These are phyloP conservation scores for Pogonognathellus flavescens DNA, from an alignment of 1,140 invertebrate species.

Conservation along the genomic window DNA sequence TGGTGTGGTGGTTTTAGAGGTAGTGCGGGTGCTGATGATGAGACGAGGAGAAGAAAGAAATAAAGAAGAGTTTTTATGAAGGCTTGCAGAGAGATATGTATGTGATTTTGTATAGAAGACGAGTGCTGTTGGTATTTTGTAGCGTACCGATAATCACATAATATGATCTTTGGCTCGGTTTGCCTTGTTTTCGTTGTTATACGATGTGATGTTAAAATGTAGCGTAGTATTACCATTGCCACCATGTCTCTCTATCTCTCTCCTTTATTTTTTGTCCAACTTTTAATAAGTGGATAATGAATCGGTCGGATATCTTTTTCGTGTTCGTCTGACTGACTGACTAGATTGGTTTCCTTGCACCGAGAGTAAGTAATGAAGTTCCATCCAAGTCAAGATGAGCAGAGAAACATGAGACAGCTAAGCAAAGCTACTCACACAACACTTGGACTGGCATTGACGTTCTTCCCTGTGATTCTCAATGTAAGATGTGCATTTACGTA, in stretches of 20 bases:
- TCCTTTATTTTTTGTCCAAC: conserved; percentile 38
- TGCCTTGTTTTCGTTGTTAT: conserved; percentile 13
- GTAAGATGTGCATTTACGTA: background rate
- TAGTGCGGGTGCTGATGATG: conserved; percentile 42
- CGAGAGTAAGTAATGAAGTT: conserved; percentile 6
- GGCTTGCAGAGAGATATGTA: background rate
- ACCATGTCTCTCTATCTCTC: conserved; percentile 38
- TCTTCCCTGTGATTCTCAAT: too few species aligned
- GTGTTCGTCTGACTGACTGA: conserved; percentile 25
- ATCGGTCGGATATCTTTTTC: conserved; percentile 46
- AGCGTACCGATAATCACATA: conserved; percentile 34
- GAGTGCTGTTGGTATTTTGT: background rate
- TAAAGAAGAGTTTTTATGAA: conserved; percentile 1
- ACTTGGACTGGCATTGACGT: background rate
- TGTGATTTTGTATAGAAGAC: background rate
- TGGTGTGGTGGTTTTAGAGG: conserved; percentile 32
- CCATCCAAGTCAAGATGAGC: background rate
- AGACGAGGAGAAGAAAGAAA: conserved; percentile 14
- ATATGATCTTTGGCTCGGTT: conserved; percentile 26
- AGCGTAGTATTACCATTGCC: conserved; percentile 13
- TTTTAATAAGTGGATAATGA: conserved; percentile 50
- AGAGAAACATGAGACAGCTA: conserved; percentile 15
- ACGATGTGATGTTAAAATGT: background rate
- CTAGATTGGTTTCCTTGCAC: conserved; percentile 13
- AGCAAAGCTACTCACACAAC: background rate